phyloP scores from a whole-genome alignment of 2,797 vertebrate genomes.

The Miichthys miiuy region DNA sequence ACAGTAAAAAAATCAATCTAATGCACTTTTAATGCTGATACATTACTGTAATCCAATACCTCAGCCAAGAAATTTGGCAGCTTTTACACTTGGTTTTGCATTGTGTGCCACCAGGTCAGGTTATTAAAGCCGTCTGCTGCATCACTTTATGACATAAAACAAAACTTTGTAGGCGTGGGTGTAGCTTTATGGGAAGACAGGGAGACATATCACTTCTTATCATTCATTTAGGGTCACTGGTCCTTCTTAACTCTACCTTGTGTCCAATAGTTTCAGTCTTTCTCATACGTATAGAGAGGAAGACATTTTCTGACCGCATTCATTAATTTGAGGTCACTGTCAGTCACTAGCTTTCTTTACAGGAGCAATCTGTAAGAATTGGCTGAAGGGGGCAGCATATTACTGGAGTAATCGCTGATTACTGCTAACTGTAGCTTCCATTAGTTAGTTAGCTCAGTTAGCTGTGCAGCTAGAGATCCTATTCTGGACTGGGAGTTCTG shows the following conservation, averaged over 20 bases:
- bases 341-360: no score
- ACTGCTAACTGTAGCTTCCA: no score
- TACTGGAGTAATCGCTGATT: no score
- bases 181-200: constrained; percentile 22
- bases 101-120: constrained; percentile 35
- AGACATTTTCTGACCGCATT: background rate
- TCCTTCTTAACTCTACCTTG: constrained; percentile 14
- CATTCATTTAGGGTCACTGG: constrained; percentile 15
- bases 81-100: constrained; percentile 17
- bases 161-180: constrained; percentile 11
- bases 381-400: no score
- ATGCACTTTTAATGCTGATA: constrained; percentile 64
- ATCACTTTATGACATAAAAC: constrained; percentile 19
- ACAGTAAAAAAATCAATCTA: constrained; percentile 66
- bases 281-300: background rate
- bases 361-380: no score
- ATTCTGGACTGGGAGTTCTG: no score
- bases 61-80: constrained; percentile 50
- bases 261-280: constrained; percentile 7
- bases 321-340: background rate
- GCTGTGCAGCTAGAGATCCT: no score
- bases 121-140: constrained; percentile 28
- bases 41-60: constrained; percentile 47
- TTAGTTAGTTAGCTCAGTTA: no score
- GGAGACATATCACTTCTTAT: background rate